phyloP scores from a whole-genome alignment of 2,888 invertebrate genomes.

The Pristionchus arcanus region DNA sequence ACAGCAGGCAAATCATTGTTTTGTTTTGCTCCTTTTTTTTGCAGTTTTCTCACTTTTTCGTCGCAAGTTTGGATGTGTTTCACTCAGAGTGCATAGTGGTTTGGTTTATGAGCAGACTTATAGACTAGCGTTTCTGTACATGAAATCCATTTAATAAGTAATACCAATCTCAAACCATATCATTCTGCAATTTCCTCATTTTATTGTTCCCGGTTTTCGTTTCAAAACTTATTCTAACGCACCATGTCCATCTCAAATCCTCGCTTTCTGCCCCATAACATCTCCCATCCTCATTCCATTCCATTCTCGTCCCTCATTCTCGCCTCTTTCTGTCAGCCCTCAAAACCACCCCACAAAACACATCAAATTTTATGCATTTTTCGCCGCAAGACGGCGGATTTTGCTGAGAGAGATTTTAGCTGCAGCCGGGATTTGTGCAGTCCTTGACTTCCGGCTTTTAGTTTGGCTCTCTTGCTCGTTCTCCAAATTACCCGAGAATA shows the following conservation, averaged over 20 bases:
- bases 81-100: too few species aligned
- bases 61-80: too few species aligned
- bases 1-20: not conserved
- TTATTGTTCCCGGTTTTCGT: too few species aligned
- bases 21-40: constrained; percentile 5
- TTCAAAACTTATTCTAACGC: too few species aligned
- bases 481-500: not conserved
- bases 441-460: too few species aligned
- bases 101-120: too few species aligned
- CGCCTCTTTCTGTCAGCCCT: not conserved
- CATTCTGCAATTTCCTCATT: too few species aligned
- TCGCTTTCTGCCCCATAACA: not conserved
- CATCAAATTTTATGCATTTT: constrained; percentile 46
- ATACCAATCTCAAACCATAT: too few species aligned
- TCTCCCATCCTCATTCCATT: not conserved
- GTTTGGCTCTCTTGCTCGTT: not conserved
- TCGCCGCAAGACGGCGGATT: not conserved
- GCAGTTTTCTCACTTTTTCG: constrained; percentile 9
- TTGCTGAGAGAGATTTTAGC: not conserved
- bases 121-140: too few species aligned
- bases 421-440: not conserved
- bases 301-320: constrained; percentile 12
- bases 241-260: not conserved
- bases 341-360: constrained; percentile 6
- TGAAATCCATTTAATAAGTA: too few species aligned